Conservation (phyloP, 1,140 invertebrate species). For the Diabrotica virgifera region DNA sequence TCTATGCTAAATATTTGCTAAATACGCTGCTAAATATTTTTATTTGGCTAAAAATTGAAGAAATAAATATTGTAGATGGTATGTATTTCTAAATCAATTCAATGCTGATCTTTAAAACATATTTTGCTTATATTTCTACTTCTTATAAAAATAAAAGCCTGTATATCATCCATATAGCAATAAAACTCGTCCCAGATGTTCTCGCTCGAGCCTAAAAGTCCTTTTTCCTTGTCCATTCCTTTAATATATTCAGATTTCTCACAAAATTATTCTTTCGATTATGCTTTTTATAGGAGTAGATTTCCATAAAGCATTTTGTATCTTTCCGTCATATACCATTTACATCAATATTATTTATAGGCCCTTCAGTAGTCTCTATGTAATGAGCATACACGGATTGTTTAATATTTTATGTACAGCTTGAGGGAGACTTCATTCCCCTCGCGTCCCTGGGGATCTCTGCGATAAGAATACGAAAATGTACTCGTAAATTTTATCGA, state of each 20-base stretch:
- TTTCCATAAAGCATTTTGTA: background rate
- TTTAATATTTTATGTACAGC: constrained; percentile 34
- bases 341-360: constrained; percentile 27
- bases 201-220: background rate
- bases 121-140: too few relatives aligned
- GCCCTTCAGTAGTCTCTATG: constrained; percentile 29
- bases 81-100: too few relatives aligned
- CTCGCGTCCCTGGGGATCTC: constrained; percentile 17
- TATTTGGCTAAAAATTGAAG: too few relatives aligned
- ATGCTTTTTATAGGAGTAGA: background rate
- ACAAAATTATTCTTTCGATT: constrained; percentile 3
- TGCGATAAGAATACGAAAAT: constrained; percentile 35
- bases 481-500: constrained; percentile 27
- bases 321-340: constrained; percentile 18
- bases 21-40: too few relatives aligned
- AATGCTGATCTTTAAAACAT: too few relatives aligned
- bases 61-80: too few relatives aligned
- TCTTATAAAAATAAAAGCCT: background rate
- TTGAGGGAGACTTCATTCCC: constrained; percentile 24
- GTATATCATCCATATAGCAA: background rate
- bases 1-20: too few relatives aligned
- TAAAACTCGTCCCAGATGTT: background rate
- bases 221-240: background rate
- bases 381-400: constrained; percentile 30
- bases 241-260: constrained; percentile 1